These are phyloP conservation scores for Daktulosphaira vitifoliae DNA, from an alignment of 1,140 invertebrate genomes.

Conservation along the genomic window DNA sequence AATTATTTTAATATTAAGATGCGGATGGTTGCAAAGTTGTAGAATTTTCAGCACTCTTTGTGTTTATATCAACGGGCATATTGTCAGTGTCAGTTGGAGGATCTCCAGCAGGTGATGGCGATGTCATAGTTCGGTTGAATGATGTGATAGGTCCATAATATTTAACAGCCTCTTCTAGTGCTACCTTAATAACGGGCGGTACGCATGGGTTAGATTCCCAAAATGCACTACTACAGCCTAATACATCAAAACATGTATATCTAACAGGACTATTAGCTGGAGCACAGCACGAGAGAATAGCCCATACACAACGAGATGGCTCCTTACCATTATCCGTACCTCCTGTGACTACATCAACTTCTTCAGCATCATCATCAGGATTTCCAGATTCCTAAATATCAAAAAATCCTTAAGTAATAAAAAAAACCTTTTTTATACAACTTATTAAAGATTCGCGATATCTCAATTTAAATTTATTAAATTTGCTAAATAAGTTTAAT, in stretches of 20 bases:
- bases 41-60: too few species aligned
- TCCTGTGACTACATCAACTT: neutral
- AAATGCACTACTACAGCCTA: conserved; percentile 55
- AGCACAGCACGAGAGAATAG: conserved; percentile 57
- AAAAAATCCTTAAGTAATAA: too few species aligned
- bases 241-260: conserved; percentile 55
- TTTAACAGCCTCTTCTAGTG: conserved; percentile 45
- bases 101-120: neutral
- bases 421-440: too few species aligned
- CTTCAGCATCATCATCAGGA: conserved; percentile 13
- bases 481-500: too few species aligned
- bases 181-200: conserved; percentile 45
- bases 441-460: too few species aligned
- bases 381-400: neutral
- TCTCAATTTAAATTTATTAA: too few species aligned
- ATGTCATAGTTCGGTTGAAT: neutral
- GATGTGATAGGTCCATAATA: conserved; percentile 43
- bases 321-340: conserved; percentile 33
- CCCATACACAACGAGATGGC: conserved; percentile 54
- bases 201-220: conserved; percentile 56
- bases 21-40: too few species aligned
- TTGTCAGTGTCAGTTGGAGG: neutral
- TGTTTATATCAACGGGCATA: neutral
- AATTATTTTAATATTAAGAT: too few species aligned
- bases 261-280: conserved; percentile 42